phyloP scores from a whole-genome alignment of 2,113 vertebrate species.

The Megaceryle torquata region DNA sequence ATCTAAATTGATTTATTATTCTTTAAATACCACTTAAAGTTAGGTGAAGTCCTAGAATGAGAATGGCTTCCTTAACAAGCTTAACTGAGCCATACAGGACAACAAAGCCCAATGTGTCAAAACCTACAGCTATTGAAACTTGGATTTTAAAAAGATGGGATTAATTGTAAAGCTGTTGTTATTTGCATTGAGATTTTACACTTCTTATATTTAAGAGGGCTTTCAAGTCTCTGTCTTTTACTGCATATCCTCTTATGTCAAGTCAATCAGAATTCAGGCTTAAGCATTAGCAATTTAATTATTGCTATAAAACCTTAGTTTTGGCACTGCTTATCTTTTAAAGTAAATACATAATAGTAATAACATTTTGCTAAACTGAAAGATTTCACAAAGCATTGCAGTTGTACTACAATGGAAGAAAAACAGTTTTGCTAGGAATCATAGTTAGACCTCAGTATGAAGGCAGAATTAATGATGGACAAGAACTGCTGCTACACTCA shows the following conservation, averaged over 20 bases:
- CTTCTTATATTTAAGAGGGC: neutral
- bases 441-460: neutral
- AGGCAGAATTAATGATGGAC: neutral
- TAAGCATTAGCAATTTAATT: conserved; percentile 21
- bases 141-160: neutral
- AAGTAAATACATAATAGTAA: conserved; percentile 14
- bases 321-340: conserved; percentile 6
- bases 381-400: neutral
- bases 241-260: conserved; percentile 29
- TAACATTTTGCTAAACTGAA: neutral
- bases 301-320: conserved; percentile 12
- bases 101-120: neutral
- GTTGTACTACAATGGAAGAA: neutral
- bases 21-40: neutral
- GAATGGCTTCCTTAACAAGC: conserved; percentile 8
- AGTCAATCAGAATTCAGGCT: conserved; percentile 4
- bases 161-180: conserved; percentile 50
- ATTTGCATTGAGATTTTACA: conserved; percentile 27
- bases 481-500: neutral
- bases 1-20: neutral
- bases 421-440: neutral
- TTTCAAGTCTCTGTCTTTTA: conserved; percentile 37
- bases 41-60: neutral
- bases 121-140: neutral
- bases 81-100: neutral